Evolutionary conservation across 2,888 invertebrate genomes (phyloP), one percentile per base, ranked within the genome.

Genomic region (Doris montereyensis): DNA sequence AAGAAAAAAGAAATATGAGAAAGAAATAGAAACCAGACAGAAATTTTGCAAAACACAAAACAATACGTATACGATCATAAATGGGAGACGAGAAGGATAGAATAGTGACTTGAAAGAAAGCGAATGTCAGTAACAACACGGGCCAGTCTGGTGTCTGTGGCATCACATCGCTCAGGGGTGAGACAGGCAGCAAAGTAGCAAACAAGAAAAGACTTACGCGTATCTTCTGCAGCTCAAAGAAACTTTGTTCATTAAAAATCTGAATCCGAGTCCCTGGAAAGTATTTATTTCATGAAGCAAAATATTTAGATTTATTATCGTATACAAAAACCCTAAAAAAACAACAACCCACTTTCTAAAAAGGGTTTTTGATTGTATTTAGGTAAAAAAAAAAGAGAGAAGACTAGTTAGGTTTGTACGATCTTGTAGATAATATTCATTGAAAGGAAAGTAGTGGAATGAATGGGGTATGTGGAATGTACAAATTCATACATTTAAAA

Each of bases 191-290:
- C n/a, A 10, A 21, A 58, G 73, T 41, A 35, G 74, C 26, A 52
- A 26, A 68, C 41, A 35, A 75, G 60, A 28, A 34, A 21, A 28
- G 57, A 79, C 79, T 79, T 79, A 79, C 79, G 79, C 79, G 75
- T 79, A 79, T 68, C 79, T 67, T 79, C 79, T 79, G 79, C 79
- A 79, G 79, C 79, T 79, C 79, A 79, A 76, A 79, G 70, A 79
- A 71, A 76, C 62, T 76, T 76, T 79, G 62, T 70, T 75, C 75
- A 75, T 76, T 79, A 79, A 79, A 76, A 79, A 79, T 79, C 79
- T 71, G 79, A 79, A 79, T 79, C 79, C 28, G 79, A 76, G 76
- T 79, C 76, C 76, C 79, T 79, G 79, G 75, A 78, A 79, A 78
- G 71, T 24, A 58, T 24, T 60, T 70, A 28, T 65, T 26, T 65